Base-by-base conservation (phyloP, 1,140 invertebrate species). In the Meloidogyne chitwoodi region DNA sequence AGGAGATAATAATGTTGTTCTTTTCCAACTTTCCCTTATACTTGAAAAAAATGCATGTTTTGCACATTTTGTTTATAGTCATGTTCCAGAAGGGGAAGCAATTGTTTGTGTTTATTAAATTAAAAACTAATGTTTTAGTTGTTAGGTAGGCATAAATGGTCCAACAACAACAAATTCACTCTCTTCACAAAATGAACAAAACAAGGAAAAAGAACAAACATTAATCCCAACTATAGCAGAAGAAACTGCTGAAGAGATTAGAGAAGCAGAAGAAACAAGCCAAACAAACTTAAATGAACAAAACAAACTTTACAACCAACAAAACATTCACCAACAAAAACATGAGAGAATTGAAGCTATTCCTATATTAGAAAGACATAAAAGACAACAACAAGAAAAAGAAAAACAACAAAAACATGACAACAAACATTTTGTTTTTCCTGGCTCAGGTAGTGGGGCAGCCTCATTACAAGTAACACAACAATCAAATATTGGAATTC, bases 401-500 rank as follows among this genome's bases (percentile, higher is more conserved):
- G 44, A 75, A 34, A 22, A 75, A 75, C 74, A 24, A 27, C 16
- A n/a, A 56, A 19, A 22, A 22, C 77, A 22, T 19, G 11, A 41
- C 27, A 26, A 12, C 77, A 26, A 14, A 75, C 24, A 56, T 64
- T 77, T 69, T 83, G 83, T 68, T 31, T 48, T 83, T 11, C 82
- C 82, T 26, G 83, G 82, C 22, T 80, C 83, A 16, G 82, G 83
- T 5, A 83, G 72, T 22, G 19, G 71, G 5, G 61, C 74, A 4
- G 72, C 83, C 11, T 56, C 19, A 0, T 24, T 75, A 2, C 77
- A 80, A 31, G 41, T 83, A 19, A 29, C 71, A 3, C 76, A 83
- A 56, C 80, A 82, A 34, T 82, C 80, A n/a, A 83, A 83, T 72
- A 84, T 84, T 24, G 82, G 82, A 24, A 84, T 82, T 24, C 79